Base-by-base conservation (phyloP, 2,797 vertebrate genomes). In the Pipistrellus kuhlii region DNA sequence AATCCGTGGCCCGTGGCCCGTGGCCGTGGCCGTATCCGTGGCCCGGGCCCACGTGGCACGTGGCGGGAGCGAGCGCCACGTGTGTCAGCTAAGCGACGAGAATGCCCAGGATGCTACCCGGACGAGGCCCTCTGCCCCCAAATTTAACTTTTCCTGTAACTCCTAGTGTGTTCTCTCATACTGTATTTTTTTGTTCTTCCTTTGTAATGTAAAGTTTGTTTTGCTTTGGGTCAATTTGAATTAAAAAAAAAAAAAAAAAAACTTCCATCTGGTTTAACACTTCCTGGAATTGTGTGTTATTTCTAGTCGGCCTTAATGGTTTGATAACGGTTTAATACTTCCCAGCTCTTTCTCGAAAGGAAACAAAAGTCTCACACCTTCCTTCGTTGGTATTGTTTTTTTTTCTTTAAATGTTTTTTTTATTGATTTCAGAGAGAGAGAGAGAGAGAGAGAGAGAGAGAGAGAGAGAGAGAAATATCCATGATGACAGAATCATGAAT, bases 181-280 rank as follows among this genome's bases (percentile, higher is more conserved):
- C 90, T 97, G 97, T 98, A 97, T 98, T 98, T 97, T 98, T 98
- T 97, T 98, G 97, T 98, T 98, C 98, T 98, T 98, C 97, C 97
- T 98, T 98, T 98, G 97, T 98, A 96, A 98, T 98, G 98, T 98
- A 98, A 98, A 97, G 96, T 97, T 98, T 98, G 96, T 97, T 98
- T 98, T 98, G 97, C 96, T 98, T 98, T 98, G 97, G 97, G 96
- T 98, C 97, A 97, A 93, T 97, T 98, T 51, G 68, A 98, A 98
- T 98, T 98, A 97, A 80, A 97, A 97, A 97, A 97, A 95, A 93
- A 96, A 90, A 94, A 97, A 92, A 23, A 97, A 93, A 94, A 97
- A 93, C 80, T 97, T 97, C 97, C 97, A 98, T 93, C 95, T 98
- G 97, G 91, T 98, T 96, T 88, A 91, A 96, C 96, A 93, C 32